A percentile compares a stretch with the other conserved stretches of the same genome.
Evolutionary conservation across 1,140 invertebrate genomes (phyloP).

Genomic region (Luehdorfia chinensis): DNA sequence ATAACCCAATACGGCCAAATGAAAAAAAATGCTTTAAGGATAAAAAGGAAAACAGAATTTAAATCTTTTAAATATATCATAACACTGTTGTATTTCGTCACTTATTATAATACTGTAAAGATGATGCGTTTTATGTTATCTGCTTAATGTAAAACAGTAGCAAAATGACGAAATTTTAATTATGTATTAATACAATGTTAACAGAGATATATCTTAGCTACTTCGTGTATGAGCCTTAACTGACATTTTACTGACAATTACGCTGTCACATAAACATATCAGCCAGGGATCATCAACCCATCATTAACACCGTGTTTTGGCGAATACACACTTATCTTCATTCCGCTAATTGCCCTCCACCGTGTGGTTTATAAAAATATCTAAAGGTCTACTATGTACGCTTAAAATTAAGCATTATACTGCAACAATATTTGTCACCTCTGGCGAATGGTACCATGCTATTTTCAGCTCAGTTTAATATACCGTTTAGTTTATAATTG

Average conservation of each 20-base stretch:
- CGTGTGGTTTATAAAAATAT: neutral
- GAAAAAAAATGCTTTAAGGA: no score
- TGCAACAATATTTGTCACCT: constrained; percentile 10
- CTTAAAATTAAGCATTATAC: neutral
- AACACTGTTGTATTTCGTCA: no score
- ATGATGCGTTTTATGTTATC: no score
- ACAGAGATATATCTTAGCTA: no score
- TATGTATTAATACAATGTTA: no score
- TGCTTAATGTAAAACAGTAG: no score
- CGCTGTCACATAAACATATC: constrained; percentile 30
- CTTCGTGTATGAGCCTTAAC: no score
- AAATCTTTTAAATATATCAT: no score
- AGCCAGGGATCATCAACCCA: constrained; percentile 16
- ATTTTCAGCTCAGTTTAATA: neutral
- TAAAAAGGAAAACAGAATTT: no score
- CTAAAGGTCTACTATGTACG: constrained; percentile 11
- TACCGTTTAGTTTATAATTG: neutral
- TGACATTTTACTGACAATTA: constrained; percentile 31
- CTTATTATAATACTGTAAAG: no score
- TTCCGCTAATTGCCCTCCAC: constrained; percentile 18
- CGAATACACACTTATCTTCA: constrained; percentile 7
- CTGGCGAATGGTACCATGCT: neutral
- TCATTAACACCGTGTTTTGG: constrained; percentile 25
- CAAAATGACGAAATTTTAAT: no score
- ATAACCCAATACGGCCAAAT: no score